Base-by-base conservation (phyloP, 2,797 vertebrate genomes). In the Notamacropus eugenii region DNA sequence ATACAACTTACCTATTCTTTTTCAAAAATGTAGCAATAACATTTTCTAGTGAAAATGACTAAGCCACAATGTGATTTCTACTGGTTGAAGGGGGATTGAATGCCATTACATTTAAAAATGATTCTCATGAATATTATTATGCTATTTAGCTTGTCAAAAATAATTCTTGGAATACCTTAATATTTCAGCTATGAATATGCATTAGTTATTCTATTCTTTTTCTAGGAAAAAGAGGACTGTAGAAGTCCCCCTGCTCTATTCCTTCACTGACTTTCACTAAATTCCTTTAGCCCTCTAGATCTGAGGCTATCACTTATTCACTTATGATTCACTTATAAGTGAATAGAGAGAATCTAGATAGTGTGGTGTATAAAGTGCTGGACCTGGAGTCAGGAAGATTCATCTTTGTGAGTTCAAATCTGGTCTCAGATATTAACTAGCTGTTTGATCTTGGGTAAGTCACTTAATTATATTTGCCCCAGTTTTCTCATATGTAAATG, bases 261-360 rank as follows among this genome's bases (percentile, higher is more conserved):
- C 6, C 67, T 24, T 22, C 14, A 19, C n/a, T 74, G 34, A 67
- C 34, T 67, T 74, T n/a, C 34, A 11, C 1, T n/a, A n/a, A 67
- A n/a, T 67, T 34, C n/a, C 14, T 74, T 74, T 82, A 82, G 40
- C 16, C 4, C 31, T n/a, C 16, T 82, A 40, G 67, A 82, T 22
- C n/a, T 46, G 2, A 9, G n/a, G 2, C 67, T 82, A 1, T 24
- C 50, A 52, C 50, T 5, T 52, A 52, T 52, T 52, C 50, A 52
- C 0, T 52, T 52, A 52, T 52, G 50, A 52, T 52, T 52, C 50
- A 5, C 22, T 19, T 82, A 40, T 8, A 74, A 22, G 67, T 74
- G n/a, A 22, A n/a, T 16, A n/a, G n/a, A 6, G 34, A 4, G 4
- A 1, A 34, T 12, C 31, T 14, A n/a, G 4, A 10, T 5, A 1